A percentile compares a stretch with the other conserved stretches of the same genome.
Conservation (phyloP, 2,113 vertebrate species). For the Oxygymnocypris stewartii region DNA sequence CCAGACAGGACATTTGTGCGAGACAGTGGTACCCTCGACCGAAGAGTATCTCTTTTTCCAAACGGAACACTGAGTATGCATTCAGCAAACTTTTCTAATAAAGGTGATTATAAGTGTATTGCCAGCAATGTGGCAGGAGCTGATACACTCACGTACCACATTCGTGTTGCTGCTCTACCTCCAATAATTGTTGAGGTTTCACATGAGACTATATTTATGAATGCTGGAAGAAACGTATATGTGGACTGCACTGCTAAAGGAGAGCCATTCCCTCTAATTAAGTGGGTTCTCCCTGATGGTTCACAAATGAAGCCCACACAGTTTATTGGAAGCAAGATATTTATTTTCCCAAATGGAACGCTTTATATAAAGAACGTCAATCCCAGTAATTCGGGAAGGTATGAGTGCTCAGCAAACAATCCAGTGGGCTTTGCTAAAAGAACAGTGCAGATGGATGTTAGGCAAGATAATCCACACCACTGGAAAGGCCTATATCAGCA, state of each 20-base stretch:
- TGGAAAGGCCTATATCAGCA: conserved; percentile 62
- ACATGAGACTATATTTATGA: conserved; percentile 64
- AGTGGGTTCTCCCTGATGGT: conserved; percentile 73
- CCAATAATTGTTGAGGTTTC: conserved; percentile 71
- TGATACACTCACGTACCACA: conserved; percentile 75
- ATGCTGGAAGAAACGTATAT: conserved; percentile 69
- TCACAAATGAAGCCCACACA: conserved; percentile 74
- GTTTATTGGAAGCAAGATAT: conserved; percentile 70
- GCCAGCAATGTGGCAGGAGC: conserved; percentile 80
- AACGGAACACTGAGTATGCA: conserved; percentile 77
- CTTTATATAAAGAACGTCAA: conserved; percentile 69
- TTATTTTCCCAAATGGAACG: conserved; percentile 79
- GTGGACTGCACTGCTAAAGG: conserved; percentile 76
- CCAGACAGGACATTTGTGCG: conserved; percentile 75
- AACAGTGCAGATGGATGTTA: conserved; percentile 68
- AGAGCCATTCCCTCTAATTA: conserved; percentile 70
- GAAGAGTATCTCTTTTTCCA: conserved; percentile 65
- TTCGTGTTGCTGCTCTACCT: conserved; percentile 74
- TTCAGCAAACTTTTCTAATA: conserved; percentile 73
- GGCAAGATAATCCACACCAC: conserved; percentile 52
- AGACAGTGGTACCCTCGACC: conserved; percentile 58
- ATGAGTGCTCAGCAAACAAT: conserved; percentile 75
- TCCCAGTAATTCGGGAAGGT: conserved; percentile 71
- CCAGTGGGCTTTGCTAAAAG: conserved; percentile 71
- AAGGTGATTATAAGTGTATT: conserved; percentile 80